Conservation (phyloP, 2,888 invertebrate species). For the Macrophya alboannulata region DNA sequence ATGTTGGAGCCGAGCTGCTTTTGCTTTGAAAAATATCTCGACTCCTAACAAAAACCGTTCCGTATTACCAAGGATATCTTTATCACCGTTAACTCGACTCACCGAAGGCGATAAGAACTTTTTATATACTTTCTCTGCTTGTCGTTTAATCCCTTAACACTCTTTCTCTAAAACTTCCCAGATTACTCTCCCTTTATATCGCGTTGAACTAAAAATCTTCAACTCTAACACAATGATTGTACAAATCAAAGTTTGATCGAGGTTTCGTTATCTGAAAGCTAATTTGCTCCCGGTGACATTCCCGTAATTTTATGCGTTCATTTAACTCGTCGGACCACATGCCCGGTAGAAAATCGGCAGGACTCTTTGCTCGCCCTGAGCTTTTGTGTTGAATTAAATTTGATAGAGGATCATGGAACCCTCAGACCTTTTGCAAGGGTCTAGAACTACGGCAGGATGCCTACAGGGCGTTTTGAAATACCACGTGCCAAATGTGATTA, state of each 20-base stretch:
- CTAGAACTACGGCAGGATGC: conserved; percentile 24
- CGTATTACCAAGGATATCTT: not conserved
- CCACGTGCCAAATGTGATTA: conserved; percentile 54
- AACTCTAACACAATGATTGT: not conserved
- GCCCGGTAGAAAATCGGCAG: not conserved
- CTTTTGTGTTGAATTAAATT: conserved; percentile 3
- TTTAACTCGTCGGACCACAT: not conserved
- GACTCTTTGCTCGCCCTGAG: not conserved
- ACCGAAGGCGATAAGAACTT: conserved; percentile 34
- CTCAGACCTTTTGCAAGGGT: not conserved
- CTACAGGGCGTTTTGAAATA: conserved; percentile 53
- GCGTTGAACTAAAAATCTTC: not conserved
- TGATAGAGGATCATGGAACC: conserved; percentile 32
- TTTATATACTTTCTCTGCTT: not conserved
- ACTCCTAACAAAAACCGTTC: conserved; percentile 5
- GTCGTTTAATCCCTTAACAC: not conserved
- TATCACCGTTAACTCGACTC: not conserved
- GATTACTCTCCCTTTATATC: not conserved
- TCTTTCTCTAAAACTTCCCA: not conserved
- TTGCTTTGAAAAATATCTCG: conserved; percentile 47
- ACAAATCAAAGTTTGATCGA: too few species aligned
- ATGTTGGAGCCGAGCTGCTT: conserved; percentile 20
- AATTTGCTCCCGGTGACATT: too few species aligned
- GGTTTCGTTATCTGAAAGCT: too few species aligned
- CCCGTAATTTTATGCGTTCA: not conserved